Conservation (phyloP, 2,113 vertebrate genomes). For the Platycercus adscitus region DNA sequence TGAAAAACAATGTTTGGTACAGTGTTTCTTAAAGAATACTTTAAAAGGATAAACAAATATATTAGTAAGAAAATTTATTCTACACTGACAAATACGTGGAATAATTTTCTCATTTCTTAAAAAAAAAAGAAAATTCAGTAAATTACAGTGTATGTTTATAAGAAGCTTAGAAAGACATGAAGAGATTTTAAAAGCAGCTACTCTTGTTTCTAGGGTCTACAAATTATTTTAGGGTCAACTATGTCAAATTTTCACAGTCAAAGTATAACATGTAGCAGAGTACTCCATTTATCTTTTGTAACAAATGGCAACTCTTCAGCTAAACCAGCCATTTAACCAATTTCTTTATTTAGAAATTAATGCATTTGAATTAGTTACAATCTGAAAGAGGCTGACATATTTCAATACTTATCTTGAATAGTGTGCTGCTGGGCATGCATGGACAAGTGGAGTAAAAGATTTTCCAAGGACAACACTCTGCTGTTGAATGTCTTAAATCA, state of each 20-base stretch:
- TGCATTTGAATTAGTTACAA: slow-evolving; percentile 6
- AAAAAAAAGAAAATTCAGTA: background rate
- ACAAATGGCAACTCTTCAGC: background rate
- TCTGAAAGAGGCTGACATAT: slow-evolving; percentile 9
- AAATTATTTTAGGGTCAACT: background rate
- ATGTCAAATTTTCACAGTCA: background rate
- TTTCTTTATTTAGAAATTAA: background rate
- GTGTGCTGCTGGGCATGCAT: background rate
- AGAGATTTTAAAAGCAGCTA: background rate
- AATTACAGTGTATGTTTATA: background rate
- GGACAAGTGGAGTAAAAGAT: background rate
- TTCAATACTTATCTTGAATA: slow-evolving; percentile 3
- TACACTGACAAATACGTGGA: background rate
- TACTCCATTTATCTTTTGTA: background rate
- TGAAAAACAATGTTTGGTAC: background rate
- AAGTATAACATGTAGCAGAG: background rate
- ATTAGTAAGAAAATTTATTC: background rate
- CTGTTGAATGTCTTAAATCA: background rate
- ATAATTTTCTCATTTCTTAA: background rate
- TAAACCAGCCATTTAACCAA: background rate
- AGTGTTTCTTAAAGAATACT: background rate
- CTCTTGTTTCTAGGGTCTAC: background rate
- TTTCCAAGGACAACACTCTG: slow-evolving; percentile 1
- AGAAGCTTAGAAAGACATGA: background rate
- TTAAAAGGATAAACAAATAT: background rate